Base-by-base conservation (phyloP, 1,140 invertebrate species). In the Drosophila carrolli region DNA sequence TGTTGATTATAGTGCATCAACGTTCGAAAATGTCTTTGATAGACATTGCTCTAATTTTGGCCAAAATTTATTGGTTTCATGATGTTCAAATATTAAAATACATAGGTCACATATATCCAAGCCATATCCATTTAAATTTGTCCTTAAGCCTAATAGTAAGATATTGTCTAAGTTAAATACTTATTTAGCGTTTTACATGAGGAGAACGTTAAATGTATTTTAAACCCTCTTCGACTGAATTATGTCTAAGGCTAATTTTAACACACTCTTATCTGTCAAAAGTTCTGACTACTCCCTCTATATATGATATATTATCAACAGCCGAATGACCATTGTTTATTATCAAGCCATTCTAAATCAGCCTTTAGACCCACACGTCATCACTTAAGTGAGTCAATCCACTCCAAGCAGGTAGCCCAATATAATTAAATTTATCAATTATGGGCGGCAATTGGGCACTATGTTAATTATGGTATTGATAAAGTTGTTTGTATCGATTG, bases 361-460 rank as follows among this genome's bases (percentile, higher is more conserved):
- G 14, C 60, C 79, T 75, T 82, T 82, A 40, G 48, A 83, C 75
- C 35, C 46, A 71, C 56, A 59, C 80, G 80, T 82, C 80, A 82
- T 66, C 16, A 53, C 4, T 2, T 13, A 8, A 41, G 35, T 78
- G 81, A 82, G 47, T 83, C 80, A 82, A 56, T 51, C 41, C 3
- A 23, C 8, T 19, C 9, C 16, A 16, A 16, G 6, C 43, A 48
- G 35, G 50, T 58, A 50, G 55, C 41, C 7, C 14, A 5, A n/a
- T 19, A 13, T 41, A 61, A 48, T 63, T 58, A 32, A 9, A 27
- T 41, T 46, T 48, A 57, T 32, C 29, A 68, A 56, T 48, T 65
- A 48, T 40, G 38, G 44, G 11, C 41, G 47, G 35, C 50, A 41
- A 71, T 58, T 46, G 62, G 58, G 40, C n/a, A 37, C 14, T 19